Percentiles rank a stretch among this genome's conserved stretches.
phyloP scores from a whole-genome alignment of 2,888 invertebrate species.

The Caenorhabditis becei region DNA sequence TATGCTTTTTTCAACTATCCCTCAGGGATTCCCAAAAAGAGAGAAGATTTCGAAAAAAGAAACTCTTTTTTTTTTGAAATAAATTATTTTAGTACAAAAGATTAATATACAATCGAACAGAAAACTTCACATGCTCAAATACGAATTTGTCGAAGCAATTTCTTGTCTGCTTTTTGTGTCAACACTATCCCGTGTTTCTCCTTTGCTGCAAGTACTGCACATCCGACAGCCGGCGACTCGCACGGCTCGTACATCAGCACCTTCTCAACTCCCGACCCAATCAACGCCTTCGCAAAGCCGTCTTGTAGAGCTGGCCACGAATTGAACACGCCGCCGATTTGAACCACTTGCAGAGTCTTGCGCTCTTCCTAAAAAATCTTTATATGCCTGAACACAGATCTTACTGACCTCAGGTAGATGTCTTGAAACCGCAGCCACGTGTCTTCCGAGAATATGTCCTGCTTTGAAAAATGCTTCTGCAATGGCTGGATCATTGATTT shows the following conservation, averaged over 20 bases:
- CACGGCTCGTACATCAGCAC: slow-evolving; percentile 64
- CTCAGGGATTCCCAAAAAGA: too few species aligned
- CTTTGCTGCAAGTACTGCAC: slow-evolving; percentile 67
- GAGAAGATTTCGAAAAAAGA: too few species aligned
- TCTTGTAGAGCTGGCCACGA: slow-evolving; percentile 64
- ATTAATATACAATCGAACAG: too few species aligned
- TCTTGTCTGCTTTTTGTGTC: slow-evolving; percentile 28
- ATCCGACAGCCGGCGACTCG: slow-evolving; percentile 69
- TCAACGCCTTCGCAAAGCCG: slow-evolving; percentile 60
- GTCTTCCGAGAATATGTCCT: slow-evolving; percentile 86
- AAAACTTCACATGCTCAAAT: not conserved
- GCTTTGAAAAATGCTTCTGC: slow-evolving; percentile 87
- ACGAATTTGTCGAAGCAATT: slow-evolving; percentile 14
- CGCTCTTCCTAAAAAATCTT: slow-evolving; percentile 59
- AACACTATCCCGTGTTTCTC: slow-evolving; percentile 18
- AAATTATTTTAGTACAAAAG: too few species aligned
- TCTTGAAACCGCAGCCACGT: slow-evolving; percentile 86
- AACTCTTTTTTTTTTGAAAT: too few species aligned
- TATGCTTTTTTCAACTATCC: too few species aligned
- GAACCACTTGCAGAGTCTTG: slow-evolving; percentile 65
- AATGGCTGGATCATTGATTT: slow-evolving; percentile 88
- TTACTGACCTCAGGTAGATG: slow-evolving; percentile 83
- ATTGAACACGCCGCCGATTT: slow-evolving; percentile 75
- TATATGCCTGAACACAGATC: not conserved
- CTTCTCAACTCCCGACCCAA: slow-evolving; percentile 41